phyloP scores from a whole-genome alignment of 2,888 invertebrate species.

The Congeria kusceri region DNA sequence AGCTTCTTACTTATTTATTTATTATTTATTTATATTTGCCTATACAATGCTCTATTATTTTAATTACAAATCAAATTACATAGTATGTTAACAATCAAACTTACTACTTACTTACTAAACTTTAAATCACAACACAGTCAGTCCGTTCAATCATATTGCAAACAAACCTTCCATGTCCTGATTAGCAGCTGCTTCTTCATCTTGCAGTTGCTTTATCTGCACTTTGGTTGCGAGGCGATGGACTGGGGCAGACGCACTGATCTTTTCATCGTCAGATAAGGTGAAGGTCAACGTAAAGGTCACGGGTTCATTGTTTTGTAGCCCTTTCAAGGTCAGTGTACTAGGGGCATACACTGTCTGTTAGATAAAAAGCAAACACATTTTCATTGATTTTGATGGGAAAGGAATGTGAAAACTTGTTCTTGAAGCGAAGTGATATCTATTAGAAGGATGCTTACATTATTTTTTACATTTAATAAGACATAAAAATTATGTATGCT shows the following conservation, averaged over 20 bases:
- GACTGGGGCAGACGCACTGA: constrained; percentile 49
- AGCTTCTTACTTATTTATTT: too few relatives aligned
- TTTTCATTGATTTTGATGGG: too few relatives aligned
- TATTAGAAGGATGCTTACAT: too few relatives aligned
- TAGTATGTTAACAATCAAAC: too few relatives aligned
- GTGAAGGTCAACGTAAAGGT: constrained; percentile 30
- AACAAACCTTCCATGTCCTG: neutral
- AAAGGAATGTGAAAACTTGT: too few relatives aligned
- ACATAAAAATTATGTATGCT: too few relatives aligned
- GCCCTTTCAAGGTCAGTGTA: constrained; percentile 34
- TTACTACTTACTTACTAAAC: too few relatives aligned
- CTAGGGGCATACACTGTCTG: constrained; percentile 33
- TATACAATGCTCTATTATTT: neutral
- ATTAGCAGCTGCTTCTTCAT: constrained; percentile 24
- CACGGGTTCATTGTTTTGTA: constrained; percentile 22
- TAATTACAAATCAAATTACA: neutral
- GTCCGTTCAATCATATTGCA: too few relatives aligned
- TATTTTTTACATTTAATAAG: too few relatives aligned
- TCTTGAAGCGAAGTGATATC: too few relatives aligned
- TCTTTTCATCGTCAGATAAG: constrained; percentile 12
- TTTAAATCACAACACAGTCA: too few relatives aligned
- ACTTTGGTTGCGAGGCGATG: constrained; percentile 71
- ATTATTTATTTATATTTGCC: too few relatives aligned
- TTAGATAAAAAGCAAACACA: constrained; percentile 6
- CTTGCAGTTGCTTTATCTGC: constrained; percentile 62